Evolutionary conservation across 92 coral and sea anemone genomes (phyloP), one percentile per base, ranked within the genome.

Genomic region (Ricordea florida): DNA sequence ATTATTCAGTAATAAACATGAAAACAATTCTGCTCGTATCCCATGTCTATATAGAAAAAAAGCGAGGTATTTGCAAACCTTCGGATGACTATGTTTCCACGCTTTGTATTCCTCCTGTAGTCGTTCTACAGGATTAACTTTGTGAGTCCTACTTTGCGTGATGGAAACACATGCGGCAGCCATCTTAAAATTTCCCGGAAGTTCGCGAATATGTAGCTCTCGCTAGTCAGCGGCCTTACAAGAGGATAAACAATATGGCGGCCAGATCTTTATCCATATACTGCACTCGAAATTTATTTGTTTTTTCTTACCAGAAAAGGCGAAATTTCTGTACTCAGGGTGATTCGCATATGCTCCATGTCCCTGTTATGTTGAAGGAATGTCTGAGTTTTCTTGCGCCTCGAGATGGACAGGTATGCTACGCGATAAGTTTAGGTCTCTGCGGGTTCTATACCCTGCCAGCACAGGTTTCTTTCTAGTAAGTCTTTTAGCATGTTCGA

Each of bases 81-180:
- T 61, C 10, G 97, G 97, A 46, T 92, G 97, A 10, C 41, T 63
- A 42, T 75, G 80, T 62, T 86, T 80, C 98, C 98, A 94, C 3
- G 98, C 97, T 56, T 85, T 88, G 41, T 81, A 78, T 55, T 94
- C 98, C 37, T 91, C 98, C 71, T 84, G 55, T 11, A 91, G 56
- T 57, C 97, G 61, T 70, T 91, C 93, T 9, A 68, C 69, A 2
- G 93, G 82, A 75, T 91, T 93, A 27, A 91, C 97, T 38, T 69
- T 70, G 15, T 50, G 62, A 31, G 33, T 31, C 22, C 77, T 70
- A 31, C 18, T 1, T 2, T 20, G n/a, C n/a, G n/a, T n/a, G n/a
- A n/a, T n/a, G n/a, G n/a, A n/a, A n/a, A n/a, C n/a, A n/a, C n/a
- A n/a, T n/a, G 27, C 38, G 22, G 73, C 60, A 82, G 91, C 91